phyloP scores from a whole-genome alignment of 1,140 invertebrate species.

The Coptotermes formosanus region DNA sequence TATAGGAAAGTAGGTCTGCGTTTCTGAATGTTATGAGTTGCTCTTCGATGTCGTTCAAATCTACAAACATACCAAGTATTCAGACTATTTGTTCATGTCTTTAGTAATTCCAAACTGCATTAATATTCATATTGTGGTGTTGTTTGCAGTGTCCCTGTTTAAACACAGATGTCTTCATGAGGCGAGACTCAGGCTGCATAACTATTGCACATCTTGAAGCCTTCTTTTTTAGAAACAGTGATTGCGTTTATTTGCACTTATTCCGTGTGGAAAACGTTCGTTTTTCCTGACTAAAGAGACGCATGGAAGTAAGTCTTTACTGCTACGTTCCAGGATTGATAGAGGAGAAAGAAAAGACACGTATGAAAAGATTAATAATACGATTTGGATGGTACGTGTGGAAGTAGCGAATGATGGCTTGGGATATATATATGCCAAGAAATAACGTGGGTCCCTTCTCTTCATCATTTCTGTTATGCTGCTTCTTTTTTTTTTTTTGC shows the following conservation, averaged over 20 bases:
- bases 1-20: too few relatives aligned
- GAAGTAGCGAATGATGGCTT: neutral
- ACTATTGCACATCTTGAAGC: neutral
- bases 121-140: too few relatives aligned
- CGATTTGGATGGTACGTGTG: constrained; percentile 12
- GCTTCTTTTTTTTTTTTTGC: neutral
- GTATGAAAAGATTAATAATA: constrained; percentile 26
- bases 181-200: neutral
- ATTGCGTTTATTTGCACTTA: constrained; percentile 4
- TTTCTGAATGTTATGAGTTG: too few relatives aligned
- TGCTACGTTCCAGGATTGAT: neutral
- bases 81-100: too few relatives aligned
- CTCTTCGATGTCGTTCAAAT: too few relatives aligned
- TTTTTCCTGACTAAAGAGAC: neutral
- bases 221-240: neutral
- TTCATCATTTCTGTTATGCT: neutral
- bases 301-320: neutral
- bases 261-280: neutral
- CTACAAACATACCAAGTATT: too few relatives aligned
- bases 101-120: too few relatives aligned
- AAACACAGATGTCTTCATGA: neutral
- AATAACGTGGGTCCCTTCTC: neutral
- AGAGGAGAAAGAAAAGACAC: neutral
- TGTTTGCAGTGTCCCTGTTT: neutral
- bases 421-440: neutral